Evolutionary conservation across 1,140 invertebrate genomes (phyloP).

Genomic region (Littorina saxatilis): DNA sequence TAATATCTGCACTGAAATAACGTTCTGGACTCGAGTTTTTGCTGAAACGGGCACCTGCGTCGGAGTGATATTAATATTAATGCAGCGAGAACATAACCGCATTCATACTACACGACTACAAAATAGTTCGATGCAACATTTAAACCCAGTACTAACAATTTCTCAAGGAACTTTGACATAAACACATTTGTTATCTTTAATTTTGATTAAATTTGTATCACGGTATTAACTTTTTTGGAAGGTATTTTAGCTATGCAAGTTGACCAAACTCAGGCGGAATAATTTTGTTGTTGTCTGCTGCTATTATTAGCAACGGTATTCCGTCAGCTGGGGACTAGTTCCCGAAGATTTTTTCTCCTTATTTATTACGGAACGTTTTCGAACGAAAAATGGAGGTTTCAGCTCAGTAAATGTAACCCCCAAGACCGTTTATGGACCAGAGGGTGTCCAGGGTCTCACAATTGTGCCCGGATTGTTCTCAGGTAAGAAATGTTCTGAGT

Average conservation of each 20-base stretch:
- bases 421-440: conserved; percentile 57
- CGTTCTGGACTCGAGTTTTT: no score
- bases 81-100: not conserved
- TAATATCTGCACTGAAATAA: no score
- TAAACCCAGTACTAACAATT: not conserved
- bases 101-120: not conserved
- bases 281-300: conserved; percentile 16
- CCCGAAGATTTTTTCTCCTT: conserved; percentile 36
- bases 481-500: conserved; percentile 36
- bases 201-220: not conserved
- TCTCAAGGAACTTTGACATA: no score
- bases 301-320: conserved; percentile 20
- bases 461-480: conserved; percentile 40
- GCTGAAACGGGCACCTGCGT: conserved; percentile 1
- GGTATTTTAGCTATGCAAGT: not conserved
- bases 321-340: conserved; percentile 39
- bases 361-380: conserved; percentile 49
- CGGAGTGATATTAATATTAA: not conserved
- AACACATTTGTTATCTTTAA: no score
- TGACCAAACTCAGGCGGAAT: not conserved
- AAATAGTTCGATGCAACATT: not conserved
- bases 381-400: conserved; percentile 51
- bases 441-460: conserved; percentile 45
- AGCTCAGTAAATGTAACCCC: conserved; percentile 58
- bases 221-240: not conserved